Evolutionary conservation across 2,113 vertebrate species (phyloP).

Genomic region (Cynocephalus volans): DNA sequence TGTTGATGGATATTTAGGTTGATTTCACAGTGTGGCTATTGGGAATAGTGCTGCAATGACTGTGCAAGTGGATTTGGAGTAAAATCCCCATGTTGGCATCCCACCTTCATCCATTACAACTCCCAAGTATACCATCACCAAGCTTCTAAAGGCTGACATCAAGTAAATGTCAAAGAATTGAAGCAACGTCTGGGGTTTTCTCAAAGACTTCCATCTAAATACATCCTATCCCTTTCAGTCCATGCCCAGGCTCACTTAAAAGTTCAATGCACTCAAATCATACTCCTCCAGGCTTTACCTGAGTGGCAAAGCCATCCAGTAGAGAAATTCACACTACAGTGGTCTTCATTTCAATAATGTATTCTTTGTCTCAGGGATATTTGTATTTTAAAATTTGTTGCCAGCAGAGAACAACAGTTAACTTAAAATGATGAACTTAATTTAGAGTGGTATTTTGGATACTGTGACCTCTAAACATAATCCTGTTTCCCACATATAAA

Average conservation of each 20-base stretch:
- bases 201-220: background rate
- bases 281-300: background rate
- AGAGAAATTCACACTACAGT: constrained; percentile 46
- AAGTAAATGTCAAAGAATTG: background rate
- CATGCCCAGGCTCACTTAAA: background rate
- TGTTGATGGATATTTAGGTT: background rate
- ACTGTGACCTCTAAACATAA: background rate
- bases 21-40: background rate
- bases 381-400: constrained; percentile 47
- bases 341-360: background rate
- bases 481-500: constrained; percentile 41
- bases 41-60: background rate
- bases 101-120: background rate
- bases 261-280: background rate
- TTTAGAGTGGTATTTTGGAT: background rate
- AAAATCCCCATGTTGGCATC: background rate
- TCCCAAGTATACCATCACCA: background rate
- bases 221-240: background rate
- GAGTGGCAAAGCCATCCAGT: background rate
- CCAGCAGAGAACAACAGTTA: background rate
- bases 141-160: background rate
- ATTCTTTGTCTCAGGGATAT: constrained; percentile 16
- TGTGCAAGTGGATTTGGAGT: background rate
- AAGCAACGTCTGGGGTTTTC: background rate
- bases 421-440: background rate